These are phyloP conservation scores for Onychomys leucogaster DNA, from an alignment of 2,797 vertebrate genomes.

Conservation along the genomic window DNA sequence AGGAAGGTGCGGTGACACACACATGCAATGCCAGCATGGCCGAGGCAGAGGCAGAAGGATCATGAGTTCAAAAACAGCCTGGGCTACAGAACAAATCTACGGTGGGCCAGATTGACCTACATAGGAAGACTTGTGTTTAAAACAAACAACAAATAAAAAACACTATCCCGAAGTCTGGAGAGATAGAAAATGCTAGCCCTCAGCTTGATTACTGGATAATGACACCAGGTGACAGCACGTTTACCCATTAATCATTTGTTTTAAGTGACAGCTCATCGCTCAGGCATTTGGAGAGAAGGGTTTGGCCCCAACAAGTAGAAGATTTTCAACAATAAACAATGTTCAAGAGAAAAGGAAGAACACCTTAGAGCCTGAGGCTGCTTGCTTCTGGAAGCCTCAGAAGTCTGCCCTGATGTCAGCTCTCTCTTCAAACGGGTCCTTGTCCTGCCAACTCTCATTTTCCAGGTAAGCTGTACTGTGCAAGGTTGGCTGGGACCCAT, in stretches of 20 bases:
- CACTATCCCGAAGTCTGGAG: not conserved
- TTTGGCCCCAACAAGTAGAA: constrained; percentile 51
- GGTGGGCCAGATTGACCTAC: not conserved
- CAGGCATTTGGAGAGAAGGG: constrained; percentile 5
- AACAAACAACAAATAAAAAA: not conserved
- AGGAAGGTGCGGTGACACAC: not conserved
- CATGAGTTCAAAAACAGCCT: not conserved
- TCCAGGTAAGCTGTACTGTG: not conserved
- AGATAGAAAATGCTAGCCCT: not conserved
- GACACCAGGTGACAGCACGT: not conserved
- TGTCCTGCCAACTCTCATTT: not conserved
- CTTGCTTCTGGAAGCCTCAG: not conserved
- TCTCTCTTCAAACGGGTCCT: constrained; percentile 26
- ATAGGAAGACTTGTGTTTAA: not conserved
- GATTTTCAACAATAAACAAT: constrained; percentile 42
- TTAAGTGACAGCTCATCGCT: constrained; percentile 21
- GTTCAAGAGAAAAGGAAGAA: constrained; percentile 68
- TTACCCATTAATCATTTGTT: not conserved
- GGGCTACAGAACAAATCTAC: not conserved
- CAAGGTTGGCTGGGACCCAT: not conserved
- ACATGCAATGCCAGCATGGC: not conserved
- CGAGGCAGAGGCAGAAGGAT: not conserved
- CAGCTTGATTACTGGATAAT: not conserved
- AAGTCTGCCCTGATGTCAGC: not conserved
- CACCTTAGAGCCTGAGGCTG: constrained; percentile 58